A percentile compares a stretch with the other conserved stretches of the same genome.
These are phyloP conservation scores for Notothenia coriiceps DNA, from an alignment of 2,113 vertebrate genomes.

Conservation along the genomic window DNA sequence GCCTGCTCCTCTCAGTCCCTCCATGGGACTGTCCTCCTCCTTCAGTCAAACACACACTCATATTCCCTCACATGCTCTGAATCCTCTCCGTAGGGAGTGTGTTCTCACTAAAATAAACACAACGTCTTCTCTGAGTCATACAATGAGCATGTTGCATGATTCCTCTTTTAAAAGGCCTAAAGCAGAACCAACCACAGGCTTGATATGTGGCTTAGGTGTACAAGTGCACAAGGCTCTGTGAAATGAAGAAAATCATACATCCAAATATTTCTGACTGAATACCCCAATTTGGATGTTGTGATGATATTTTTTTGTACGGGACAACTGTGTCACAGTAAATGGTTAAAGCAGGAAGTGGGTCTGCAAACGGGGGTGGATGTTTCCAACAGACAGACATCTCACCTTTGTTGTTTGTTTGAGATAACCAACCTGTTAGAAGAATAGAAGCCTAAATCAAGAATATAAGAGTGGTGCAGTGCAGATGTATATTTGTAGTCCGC, in stretches of 20 bases:
- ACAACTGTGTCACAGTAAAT: no score
- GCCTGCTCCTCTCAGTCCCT: conserved; percentile 18
- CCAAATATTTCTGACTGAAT: no score
- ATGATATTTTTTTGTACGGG: no score
- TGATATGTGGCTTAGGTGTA: conserved; percentile 5
- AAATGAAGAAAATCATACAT: neutral
- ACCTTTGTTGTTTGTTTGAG: no score
- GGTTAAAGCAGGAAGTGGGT: no score
- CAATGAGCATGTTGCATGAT: neutral
- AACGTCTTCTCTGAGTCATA: neutral
- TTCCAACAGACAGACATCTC: neutral
- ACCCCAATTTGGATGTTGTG: no score
- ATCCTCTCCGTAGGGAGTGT: conserved; percentile 6
- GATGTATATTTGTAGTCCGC: no score
- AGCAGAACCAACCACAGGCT: conserved; percentile 8
- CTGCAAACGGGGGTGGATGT: no score
- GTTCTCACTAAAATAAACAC: conserved; percentile 36
- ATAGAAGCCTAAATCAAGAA: no score
- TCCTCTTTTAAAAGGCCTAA: neutral
- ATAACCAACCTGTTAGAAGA: neutral
- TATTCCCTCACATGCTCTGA: conserved; percentile 26
- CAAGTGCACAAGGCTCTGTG: neutral
- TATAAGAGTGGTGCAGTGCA: no score
- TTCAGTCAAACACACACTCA: conserved; percentile 45
- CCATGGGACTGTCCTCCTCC: conserved; percentile 13